Conservation (phyloP, 2,888 invertebrate species). For the Lithodes maja region DNA sequence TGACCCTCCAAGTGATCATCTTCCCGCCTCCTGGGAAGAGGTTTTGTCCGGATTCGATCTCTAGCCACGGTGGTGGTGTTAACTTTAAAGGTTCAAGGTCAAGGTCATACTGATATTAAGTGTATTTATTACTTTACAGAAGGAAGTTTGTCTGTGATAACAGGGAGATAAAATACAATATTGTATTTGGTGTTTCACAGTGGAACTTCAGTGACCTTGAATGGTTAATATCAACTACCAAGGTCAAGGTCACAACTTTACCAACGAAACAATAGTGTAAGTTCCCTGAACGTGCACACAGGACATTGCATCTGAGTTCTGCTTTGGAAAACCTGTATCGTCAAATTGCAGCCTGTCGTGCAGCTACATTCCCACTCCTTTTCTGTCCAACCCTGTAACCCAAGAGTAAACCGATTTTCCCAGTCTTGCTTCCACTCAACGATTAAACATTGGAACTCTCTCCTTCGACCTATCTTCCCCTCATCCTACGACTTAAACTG, state of each 20-base stretch:
- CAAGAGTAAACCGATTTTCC: no score
- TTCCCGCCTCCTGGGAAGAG: no score
- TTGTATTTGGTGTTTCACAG: not conserved
- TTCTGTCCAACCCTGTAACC: no score
- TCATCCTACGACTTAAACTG: no score
- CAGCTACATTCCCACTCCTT: no score
- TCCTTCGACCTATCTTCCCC: no score
- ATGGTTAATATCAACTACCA: slow-evolving; percentile 22
- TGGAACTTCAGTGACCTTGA: slow-evolving; percentile 15
- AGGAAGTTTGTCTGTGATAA: slow-evolving; percentile 19
- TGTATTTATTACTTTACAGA: slow-evolving; percentile 8
- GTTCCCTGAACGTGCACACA: slow-evolving; percentile 20
- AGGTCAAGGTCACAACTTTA: slow-evolving; percentile 17
- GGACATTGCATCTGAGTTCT: slow-evolving; percentile 5
- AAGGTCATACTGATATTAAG: slow-evolving; percentile 20
- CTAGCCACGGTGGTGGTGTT: no score
- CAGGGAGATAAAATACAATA: slow-evolving; percentile 23
- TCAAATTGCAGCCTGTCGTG: not conserved
- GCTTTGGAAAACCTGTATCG: slow-evolving; percentile 14
- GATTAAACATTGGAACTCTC: no score
- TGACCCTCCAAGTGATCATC: no score
- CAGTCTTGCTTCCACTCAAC: no score
- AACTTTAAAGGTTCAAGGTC: slow-evolving; percentile 10
- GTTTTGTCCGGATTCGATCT: no score
- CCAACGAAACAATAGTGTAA: slow-evolving; percentile 13